Base-by-base conservation (phyloP, 2,113 vertebrate species). In the Psilopogon haemacephalus region DNA sequence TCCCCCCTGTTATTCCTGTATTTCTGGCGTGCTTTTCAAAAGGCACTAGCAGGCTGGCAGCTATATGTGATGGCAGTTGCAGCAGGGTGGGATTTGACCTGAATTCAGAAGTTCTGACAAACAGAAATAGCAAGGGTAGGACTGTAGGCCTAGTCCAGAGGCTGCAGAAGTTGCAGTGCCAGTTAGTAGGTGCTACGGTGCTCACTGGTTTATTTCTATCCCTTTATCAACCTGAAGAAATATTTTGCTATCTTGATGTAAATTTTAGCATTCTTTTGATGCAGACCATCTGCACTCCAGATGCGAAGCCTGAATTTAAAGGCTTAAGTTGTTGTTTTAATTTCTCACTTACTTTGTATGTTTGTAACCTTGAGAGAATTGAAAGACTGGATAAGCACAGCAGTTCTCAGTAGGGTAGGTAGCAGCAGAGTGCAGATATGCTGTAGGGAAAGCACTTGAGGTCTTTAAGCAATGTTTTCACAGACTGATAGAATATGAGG, bases 261-360 rank as follows among this genome's bases (percentile, higher is more conserved):
- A 50, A 59, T 81, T 81, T 63, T 27, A 81, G n/a, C 18, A 9
- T 84, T 81, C 37, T 63, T 90, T 90, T 84, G 69, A 71, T 76
- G 69, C 58, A 67, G 56, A 72, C 42, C 30, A 63, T 54, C 48
- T 59, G 74, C 48, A 81, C 78, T 37, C 48, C 44, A 59, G 33
- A 48, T 84, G 15, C 54, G 69, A 76, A 77, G 42, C n/a, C 87
- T 68, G 55, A 71, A 68, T 62, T 67, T 80, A 50, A 80, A 74
- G 63, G 30, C n/a, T 80, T 4, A 6, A 23, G 27, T 68, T 77
- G 42, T 87, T 71, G 48, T 37, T 63, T 76, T 54, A 50, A 52
- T 70, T 84, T 54, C 40, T 62, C 26, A 63, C 52, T 18, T 54
- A 59, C 46, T 63, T 69, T 30, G 14, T 30, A 14, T 38, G 28